Conservation (phyloP, 2,113 vertebrate species). For the Fukomys damarensis region DNA sequence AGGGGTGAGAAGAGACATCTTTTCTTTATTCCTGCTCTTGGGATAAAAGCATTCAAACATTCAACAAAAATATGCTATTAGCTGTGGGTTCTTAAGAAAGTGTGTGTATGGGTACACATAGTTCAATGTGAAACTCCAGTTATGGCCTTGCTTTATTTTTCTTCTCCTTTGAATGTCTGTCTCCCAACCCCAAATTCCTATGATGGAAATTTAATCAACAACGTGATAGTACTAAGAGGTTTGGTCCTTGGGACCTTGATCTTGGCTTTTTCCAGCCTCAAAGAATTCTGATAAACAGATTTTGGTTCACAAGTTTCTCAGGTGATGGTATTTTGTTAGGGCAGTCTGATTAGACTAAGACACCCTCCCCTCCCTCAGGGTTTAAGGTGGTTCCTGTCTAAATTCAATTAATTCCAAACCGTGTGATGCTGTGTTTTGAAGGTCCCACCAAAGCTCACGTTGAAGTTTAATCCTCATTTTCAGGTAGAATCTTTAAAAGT, state of each 20-base stretch:
- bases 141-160: not conserved
- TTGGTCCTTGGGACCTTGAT: not conserved
- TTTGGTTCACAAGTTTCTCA: not conserved
- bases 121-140: not conserved
- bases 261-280: not conserved
- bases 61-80: not conserved
- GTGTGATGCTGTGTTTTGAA: not conserved
- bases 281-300: not conserved
- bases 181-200: not conserved
- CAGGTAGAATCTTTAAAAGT: not conserved
- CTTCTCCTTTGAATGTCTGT: not conserved
- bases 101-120: not conserved
- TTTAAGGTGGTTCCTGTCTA: not conserved
- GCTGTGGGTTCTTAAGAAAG: not conserved
- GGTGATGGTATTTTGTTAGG: not conserved
- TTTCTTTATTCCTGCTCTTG: not conserved
- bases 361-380: not conserved
- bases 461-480: not conserved
- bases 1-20: not conserved
- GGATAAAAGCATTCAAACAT: not conserved
- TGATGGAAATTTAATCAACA: not conserved
- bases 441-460: not conserved
- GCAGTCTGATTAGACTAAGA: not conserved
- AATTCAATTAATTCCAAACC: conserved; percentile 36
- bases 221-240: not conserved